Evolutionary conservation across 2,797 vertebrate genomes (phyloP), one percentile per base, ranked within the genome.

Genomic region (Cyclura pinguis): DNA sequence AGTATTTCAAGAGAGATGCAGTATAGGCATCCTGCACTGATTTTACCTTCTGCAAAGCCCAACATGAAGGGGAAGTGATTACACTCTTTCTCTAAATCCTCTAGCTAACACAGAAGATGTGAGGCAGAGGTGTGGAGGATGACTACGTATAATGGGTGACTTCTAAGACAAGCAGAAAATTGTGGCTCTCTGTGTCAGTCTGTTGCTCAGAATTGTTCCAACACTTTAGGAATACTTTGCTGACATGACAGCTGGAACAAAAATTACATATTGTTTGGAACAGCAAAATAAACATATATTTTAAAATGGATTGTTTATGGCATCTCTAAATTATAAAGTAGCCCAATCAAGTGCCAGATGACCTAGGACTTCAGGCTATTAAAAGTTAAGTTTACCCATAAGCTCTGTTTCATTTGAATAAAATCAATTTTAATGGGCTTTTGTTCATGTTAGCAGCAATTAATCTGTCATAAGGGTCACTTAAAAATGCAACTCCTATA

Each of bases 311-410:
- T 83, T 62, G 22, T 80, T 72, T 0, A 0, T 20, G 89, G 35
- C 78, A 1, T 14, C 35, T 92, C 88, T 84, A 89, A 85, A 95
- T 89, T 83, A 52, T 2, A 86, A 74, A 93, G 89, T 0, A 16
- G 0, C 80, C 4, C 8, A 50, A 59, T 20, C 22, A 87, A 84
- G 50, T 64, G 12, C 72, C 55, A 88, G 62, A 89, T 92, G 20
- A 87, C 80, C 73, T 42, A 69, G 38, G 73, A 10, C 69, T 78
- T 72, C 10, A 89, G 89, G 50, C 22, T 83, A 85, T 52, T 89
- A 93, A 88, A 89, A 88, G 35, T 13, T 86, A 57, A 55, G 83
- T 47, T 67, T 69, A 35, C 81, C 88, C 90, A 38, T 91, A 1
- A 89, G 14, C 38, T 77, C 38, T 76, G n/a, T 69, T 88, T 87